Base-by-base conservation (phyloP, 2,113 vertebrate species). In the Taxidea taxus region DNA sequence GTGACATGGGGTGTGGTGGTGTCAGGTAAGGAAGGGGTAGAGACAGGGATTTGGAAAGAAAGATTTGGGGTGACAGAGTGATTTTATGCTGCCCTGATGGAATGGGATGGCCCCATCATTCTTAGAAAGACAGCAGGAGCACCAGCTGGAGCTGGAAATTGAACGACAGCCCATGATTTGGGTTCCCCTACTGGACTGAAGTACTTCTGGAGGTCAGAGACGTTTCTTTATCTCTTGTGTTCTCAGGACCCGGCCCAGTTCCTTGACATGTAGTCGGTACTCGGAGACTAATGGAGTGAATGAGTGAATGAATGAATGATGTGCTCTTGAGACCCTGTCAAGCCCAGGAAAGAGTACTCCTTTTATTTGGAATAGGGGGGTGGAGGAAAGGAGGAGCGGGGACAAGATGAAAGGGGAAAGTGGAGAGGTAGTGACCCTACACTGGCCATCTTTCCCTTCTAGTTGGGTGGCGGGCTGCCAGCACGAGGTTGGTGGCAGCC, bases 401-500 rank as follows among this genome's bases (percentile, higher is more conserved):
- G 70, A 31, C 44, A 78, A 84, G 74, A 54, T 34, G 31, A 51
- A 3, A 58, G 3, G 4, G 70, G 15, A 2, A 39, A 58, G 31
- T 7, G 27, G n/a, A 74, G 72, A 64, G 86, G 34, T 25, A 6
- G 68, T 44, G 92, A 75, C 58, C 84, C 47, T 8, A 14, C n/a
- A 3, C 23, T 60, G 81, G 70, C 51, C 16, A 12, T 49, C 44
- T 60, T 82, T 58, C 60, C 85, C 47, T 94, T 56, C 75, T 42
- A 6, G 86, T 31, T 29, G 31, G 74, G 80, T 54, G 81, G 44
- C 31, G 12, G 74, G 37, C 80, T 84, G 60, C 88, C 1, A 25
- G 66, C 84, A 58, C 2, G 39, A 97, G 94, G 60, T 44, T 74
- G 78, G 91, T 93, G 72, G 93, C 56, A 58, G 93, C 86, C 13